These are phyloP conservation scores for Sycophaga agraensis DNA, from an alignment of 1,140 invertebrate genomes.

Conservation along the genomic window DNA sequence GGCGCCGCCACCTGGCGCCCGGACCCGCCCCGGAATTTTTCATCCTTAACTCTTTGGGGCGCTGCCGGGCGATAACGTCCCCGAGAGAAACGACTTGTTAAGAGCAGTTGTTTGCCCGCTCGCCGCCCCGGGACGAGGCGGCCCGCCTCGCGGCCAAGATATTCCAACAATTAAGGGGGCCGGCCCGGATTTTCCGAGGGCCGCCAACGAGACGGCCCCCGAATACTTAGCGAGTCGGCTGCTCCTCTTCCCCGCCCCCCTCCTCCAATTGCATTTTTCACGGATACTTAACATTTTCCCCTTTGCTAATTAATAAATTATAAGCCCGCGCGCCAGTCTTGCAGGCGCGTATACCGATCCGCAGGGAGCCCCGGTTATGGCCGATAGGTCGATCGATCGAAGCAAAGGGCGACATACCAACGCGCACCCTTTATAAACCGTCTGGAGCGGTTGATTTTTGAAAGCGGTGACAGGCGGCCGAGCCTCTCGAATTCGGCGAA, in stretches of 20 bases:
- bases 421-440: too few relatives aligned
- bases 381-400: too few relatives aligned
- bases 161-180: conserved; percentile 20
- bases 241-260: too few relatives aligned
- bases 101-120: conserved; percentile 1
- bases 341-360: too few relatives aligned
- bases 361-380: too few relatives aligned
- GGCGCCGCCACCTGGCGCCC: background rate
- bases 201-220: background rate
- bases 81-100: conserved; percentile 26
- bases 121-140: background rate
- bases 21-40: conserved; percentile 29
- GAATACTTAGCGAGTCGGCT: background rate
- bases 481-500: too few relatives aligned
- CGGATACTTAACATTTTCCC: background rate
- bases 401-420: too few relatives aligned
- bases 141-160: background rate
- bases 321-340: too few relatives aligned
- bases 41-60: conserved; percentile 15
- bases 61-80: conserved; percentile 11
- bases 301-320: too few relatives aligned
- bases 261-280: too few relatives aligned
- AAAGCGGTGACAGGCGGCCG: too few relatives aligned
- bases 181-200: background rate
- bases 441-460: too few relatives aligned